A percentile compares a stretch with the other conserved stretches of the same genome.
phyloP scores from a whole-genome alignment of 2,888 invertebrate species.

The Drosophila antonietae region DNA sequence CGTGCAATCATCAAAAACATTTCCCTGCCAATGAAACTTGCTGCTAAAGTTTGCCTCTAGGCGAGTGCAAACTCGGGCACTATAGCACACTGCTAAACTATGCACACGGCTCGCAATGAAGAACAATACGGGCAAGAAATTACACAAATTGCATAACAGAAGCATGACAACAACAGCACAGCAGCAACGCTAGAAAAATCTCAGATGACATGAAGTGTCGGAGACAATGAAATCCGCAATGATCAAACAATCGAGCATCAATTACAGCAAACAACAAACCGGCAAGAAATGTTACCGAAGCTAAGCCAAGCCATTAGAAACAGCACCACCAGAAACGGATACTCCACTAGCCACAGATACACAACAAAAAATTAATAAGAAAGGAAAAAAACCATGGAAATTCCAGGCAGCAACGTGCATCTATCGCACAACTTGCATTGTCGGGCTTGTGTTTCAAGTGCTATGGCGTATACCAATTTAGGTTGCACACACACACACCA shows the following conservation, averaged over 20 bases:
- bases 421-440: slow-evolving; percentile 64
- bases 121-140: slow-evolving; percentile 78
- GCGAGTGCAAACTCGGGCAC: slow-evolving; percentile 38
- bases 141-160: slow-evolving; percentile 64
- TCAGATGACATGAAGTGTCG: slow-evolving; percentile 58
- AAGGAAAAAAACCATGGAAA: slow-evolving; percentile 1
- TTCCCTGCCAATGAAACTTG: slow-evolving; percentile 36
- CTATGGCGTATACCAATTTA: slow-evolving; percentile 77
- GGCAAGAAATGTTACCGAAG: slow-evolving; percentile 24
- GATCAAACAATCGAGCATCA: slow-evolving; percentile 71
- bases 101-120: no score
- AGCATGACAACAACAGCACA: slow-evolving; percentile 17
- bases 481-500: slow-evolving; percentile 45
- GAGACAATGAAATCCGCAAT: slow-evolving; percentile 53
- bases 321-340: slow-evolving; percentile 15
- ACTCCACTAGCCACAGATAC: slow-evolving; percentile 31
- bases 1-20: slow-evolving; percentile 52
- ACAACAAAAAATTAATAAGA: not conserved
- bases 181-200: slow-evolving; percentile 41
- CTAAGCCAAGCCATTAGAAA: slow-evolving; percentile 2
- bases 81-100: slow-evolving; percentile 61
- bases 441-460: slow-evolving; percentile 78
- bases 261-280: slow-evolving; percentile 67
- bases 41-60: slow-evolving; percentile 42
- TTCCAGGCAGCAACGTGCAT: slow-evolving; percentile 15